These are phyloP conservation scores for Synergus gifuensis DNA, from an alignment of 2,888 invertebrate genomes.

Conservation along the genomic window DNA sequence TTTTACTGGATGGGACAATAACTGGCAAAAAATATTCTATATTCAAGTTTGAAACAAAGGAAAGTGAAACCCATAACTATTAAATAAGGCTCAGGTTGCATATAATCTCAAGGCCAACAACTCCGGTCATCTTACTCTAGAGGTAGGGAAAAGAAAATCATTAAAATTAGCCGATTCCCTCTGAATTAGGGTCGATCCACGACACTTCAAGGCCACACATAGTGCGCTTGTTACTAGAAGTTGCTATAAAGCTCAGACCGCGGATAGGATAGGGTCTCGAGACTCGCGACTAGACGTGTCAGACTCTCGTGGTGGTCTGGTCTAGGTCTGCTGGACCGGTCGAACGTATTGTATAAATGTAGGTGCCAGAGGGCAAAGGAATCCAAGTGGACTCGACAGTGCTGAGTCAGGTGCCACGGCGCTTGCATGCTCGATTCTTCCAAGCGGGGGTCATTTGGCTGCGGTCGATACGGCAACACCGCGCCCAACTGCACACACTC, in stretches of 20 bases:
- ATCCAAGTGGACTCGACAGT: conserved; percentile 52
- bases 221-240: neutral
- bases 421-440: conserved; percentile 51
- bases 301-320: conserved; percentile 55
- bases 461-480: conserved; percentile 77
- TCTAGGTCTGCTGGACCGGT: conserved; percentile 56
- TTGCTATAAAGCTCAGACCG: neutral
- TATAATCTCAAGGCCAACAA: neutral
- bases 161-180: neutral
- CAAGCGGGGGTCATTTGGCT: conserved; percentile 57
- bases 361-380: conserved; percentile 55
- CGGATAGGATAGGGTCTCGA: neutral
- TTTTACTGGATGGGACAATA: too few species aligned
- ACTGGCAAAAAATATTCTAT: too few species aligned
- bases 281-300: neutral
- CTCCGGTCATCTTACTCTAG: neutral
- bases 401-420: conserved; percentile 66
- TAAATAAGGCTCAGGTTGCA: neutral
- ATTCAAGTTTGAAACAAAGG: neutral
- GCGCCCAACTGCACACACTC: conserved; percentile 65
- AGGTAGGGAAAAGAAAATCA: neutral
- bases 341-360: conserved; percentile 23
- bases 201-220: neutral
- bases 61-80: neutral
- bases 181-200: neutral